Conservation (phyloP, 2,888 invertebrate genomes). For the Perizoma affinitatum region DNA sequence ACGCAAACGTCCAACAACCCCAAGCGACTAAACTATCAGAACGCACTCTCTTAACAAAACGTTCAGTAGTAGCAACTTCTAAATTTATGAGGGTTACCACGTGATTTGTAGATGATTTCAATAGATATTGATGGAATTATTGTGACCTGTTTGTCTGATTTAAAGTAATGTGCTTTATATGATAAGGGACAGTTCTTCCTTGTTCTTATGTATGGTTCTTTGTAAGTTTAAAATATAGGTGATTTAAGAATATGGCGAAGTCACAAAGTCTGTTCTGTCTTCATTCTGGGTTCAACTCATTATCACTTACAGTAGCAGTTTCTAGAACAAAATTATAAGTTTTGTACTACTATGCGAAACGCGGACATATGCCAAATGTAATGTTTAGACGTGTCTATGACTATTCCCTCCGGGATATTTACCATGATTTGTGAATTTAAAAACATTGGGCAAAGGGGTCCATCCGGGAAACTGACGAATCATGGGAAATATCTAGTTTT, state of each 20-base stretch:
- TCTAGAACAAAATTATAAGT: too few species aligned
- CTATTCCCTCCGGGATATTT: too few species aligned
- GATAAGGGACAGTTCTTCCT: slow-evolving; percentile 19
- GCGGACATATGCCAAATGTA: too few species aligned
- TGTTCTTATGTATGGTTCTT: slow-evolving; percentile 18
- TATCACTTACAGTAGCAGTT: too few species aligned
- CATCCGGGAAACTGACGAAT: too few species aligned
- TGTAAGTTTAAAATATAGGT: slow-evolving; percentile 6
- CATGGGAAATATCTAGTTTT: too few species aligned
- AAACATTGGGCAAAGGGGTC: too few species aligned
- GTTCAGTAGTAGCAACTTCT: slow-evolving; percentile 18
- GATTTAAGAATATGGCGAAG: neutral
- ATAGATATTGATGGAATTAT: slow-evolving; percentile 45
- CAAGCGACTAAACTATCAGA: slow-evolving; percentile 8
- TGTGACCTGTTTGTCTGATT: slow-evolving; percentile 37
- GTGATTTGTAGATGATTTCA: slow-evolving; percentile 43
- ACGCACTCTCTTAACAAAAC: neutral
- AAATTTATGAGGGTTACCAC: slow-evolving; percentile 36
- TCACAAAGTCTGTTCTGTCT: too few species aligned
- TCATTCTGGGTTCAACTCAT: too few species aligned
- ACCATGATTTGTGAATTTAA: too few species aligned
- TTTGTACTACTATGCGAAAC: too few species aligned
- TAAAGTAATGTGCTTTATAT: slow-evolving; percentile 16
- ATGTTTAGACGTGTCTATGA: too few species aligned
- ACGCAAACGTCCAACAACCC: slow-evolving; percentile 31